Base-by-base conservation (phyloP, 30 jellyfish, hydroid and myxozoan species). In the Cassiopea xamachana region DNA sequence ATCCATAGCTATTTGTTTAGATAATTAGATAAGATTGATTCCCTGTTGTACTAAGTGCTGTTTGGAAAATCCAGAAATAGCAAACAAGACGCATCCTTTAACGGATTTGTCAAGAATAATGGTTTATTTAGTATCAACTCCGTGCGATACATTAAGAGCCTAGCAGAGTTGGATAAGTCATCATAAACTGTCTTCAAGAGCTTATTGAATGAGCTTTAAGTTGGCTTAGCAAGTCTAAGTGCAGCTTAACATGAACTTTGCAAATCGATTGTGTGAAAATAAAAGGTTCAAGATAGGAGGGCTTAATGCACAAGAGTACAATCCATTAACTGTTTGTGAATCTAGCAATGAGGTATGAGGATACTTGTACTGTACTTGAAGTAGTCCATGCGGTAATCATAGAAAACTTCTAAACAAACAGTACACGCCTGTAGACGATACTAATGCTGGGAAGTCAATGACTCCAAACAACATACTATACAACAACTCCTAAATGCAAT, bases 201-300 rank as follows among this genome's bases (percentile, higher is more conserved):
- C 80, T 69, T 84, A 68, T 71, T 13, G 79, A 50, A 67, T 44
- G 83, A 75, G 91, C 69, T 82, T 82, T 8, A 68, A 68, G 68
- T 64, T 45, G 83, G 91, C 91, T 82, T 82, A 67, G 74, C 64
- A 61, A 75, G 85, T 47, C 85, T 75, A 51, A 75, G 18, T 75
- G 69, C 48, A 51, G 85, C 71, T 75, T 75, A 75, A 75, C 85
- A 75, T 44, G 55, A 51, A 48, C 48, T 12, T 48, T n/a, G 48
- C n/a, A 48, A 75, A 14, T 47, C 85, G 71, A 44, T 75, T 71
- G 80, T 71, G 47, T 12, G 64, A 55, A 17, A 48, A 13, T 69
- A 71, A 77, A 71, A 19, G 2, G 80, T 71, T 17, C 80, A 27
- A 1, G 50, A 43, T 43, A 71, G 50, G 80, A 71, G 80, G 58